Percentiles rank a stretch among this genome's conserved stretches.
Evolutionary conservation across 1,140 invertebrate species (phyloP).

Genomic region (Aphis craccivora): DNA sequence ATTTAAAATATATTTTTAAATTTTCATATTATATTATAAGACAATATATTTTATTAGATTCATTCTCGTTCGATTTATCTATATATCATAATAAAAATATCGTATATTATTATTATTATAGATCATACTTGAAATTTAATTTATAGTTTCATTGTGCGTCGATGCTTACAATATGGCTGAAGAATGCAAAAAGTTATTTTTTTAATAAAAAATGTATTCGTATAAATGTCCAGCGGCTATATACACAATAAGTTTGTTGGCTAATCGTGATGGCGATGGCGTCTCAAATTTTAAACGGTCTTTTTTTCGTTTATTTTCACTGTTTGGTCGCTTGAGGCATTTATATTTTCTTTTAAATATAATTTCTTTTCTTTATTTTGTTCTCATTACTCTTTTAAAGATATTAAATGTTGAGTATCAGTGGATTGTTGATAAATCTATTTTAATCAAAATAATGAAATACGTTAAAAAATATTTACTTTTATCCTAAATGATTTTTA

Average conservation of each 20-base stretch:
- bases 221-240: neutral
- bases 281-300: neutral
- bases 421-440: neutral
- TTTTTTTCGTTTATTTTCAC: neutral
- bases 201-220: neutral
- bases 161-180: neutral
- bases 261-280: neutral
- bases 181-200: neutral
- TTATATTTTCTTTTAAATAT: constrained; percentile 3
- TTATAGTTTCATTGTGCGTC: neutral
- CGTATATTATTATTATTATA: neutral
- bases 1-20: neutral
- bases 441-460: neutral
- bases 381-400: neutral
- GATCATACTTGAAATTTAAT: neutral
- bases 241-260: neutral
- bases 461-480: neutral
- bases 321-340: neutral
- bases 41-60: neutral
- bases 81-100: neutral
- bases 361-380: neutral
- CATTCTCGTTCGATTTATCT: neutral
- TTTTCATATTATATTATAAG: neutral
- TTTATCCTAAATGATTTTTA: neutral
- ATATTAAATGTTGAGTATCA: neutral